Conservation (phyloP, 2,797 vertebrate genomes). For the Lepus townsendii region DNA sequence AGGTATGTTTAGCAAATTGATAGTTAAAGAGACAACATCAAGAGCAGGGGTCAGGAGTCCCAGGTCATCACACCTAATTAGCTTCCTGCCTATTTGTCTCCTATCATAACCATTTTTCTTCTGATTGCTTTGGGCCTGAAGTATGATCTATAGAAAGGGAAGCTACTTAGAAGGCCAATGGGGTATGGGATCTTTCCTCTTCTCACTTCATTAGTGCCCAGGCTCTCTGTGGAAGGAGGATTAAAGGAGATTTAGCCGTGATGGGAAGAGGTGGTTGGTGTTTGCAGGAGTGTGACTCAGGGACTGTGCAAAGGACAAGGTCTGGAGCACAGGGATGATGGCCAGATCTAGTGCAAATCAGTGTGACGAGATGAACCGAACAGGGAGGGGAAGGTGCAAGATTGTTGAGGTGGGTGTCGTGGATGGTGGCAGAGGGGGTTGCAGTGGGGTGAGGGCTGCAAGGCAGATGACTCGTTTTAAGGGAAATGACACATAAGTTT, state of each 20-base stretch:
- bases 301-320: background rate
- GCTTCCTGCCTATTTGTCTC: too few relatives aligned
- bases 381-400: background rate
- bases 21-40: too few relatives aligned
- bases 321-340: background rate
- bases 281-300: background rate
- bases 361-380: background rate
- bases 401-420: background rate
- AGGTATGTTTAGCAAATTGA: too few relatives aligned
- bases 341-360: background rate
- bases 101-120: background rate
- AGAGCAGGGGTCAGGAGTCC: too few relatives aligned
- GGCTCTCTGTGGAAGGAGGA: background rate
- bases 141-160: background rate
- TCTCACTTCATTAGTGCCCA: background rate
- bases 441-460: background rate
- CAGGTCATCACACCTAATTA: too few relatives aligned
- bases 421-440: background rate
- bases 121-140: background rate
- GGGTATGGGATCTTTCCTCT: background rate
- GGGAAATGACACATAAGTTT: constrained; percentile 3
- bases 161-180: background rate
- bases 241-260: background rate
- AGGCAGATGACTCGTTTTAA: background rate
- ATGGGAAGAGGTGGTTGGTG: background rate